Percentiles rank a stretch among this genome's conserved stretches.
phyloP scores from a whole-genome alignment of 2,888 invertebrate genomes.

The Cryptus armator region DNA sequence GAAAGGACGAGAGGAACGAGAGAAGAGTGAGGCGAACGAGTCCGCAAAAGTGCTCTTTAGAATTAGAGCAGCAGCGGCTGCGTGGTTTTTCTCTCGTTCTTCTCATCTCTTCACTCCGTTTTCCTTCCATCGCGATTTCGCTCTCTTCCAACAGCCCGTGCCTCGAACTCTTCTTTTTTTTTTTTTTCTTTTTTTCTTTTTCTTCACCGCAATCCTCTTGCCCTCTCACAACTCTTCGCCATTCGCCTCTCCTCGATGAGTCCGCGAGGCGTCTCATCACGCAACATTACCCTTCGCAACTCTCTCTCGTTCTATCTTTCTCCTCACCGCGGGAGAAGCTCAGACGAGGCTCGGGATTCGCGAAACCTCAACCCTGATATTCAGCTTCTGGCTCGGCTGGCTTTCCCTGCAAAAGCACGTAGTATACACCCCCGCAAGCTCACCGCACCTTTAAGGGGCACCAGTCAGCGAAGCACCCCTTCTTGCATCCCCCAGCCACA shows the following conservation, averaged over 20 bases:
- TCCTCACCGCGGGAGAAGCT: conserved; percentile 43
- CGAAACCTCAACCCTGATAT: conserved; percentile 61
- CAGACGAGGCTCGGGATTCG: conserved; percentile 60
- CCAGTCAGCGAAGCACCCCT: conserved; percentile 71
- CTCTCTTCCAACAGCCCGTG: conserved; percentile 12
- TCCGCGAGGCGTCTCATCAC: conserved; percentile 84
- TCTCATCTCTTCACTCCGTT: conserved; percentile 52
- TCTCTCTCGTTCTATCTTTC: conserved; percentile 44
- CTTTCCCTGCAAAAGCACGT: conserved; percentile 51
- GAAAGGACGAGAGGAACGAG: conserved; percentile 12
- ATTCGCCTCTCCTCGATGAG: conserved; percentile 72
- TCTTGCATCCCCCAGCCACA: conserved; percentile 75
- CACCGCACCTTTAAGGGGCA: conserved; percentile 46
- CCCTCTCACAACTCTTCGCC: conserved; percentile 57
- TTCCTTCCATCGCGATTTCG: conserved; percentile 36
- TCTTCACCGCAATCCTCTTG: conserved; percentile 66
- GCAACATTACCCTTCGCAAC: conserved; percentile 82
- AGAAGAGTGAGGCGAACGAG: conserved; percentile 63
- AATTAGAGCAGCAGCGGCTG: conserved; percentile 78
- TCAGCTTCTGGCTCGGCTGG: conserved; percentile 60
- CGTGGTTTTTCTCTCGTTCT: conserved; percentile 50
- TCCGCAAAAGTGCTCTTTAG: conserved; percentile 79
- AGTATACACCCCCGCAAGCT: conserved; percentile 29
- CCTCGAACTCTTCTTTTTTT: conserved; percentile 32
- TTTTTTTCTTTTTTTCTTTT: conserved; percentile 49